These are phyloP conservation scores for Drosophila gaucha DNA, from an alignment of 2,888 invertebrate genomes.

Conservation along the genomic window DNA sequence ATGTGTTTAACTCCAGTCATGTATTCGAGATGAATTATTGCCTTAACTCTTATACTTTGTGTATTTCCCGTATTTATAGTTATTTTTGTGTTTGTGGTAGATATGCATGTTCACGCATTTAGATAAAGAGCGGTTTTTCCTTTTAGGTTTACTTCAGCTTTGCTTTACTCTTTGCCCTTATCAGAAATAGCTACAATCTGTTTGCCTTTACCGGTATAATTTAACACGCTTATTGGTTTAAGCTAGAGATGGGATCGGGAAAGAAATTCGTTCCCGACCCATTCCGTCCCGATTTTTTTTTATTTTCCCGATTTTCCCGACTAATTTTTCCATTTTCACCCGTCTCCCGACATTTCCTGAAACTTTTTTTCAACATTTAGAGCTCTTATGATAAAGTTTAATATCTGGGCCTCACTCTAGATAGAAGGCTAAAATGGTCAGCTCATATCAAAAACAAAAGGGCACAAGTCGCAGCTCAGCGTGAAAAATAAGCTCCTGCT, in stretches of 20 bases:
- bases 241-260: conserved; percentile 9
- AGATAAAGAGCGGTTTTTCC: conserved; percentile 37
- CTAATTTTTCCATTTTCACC: too few relatives aligned
- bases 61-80: conserved; percentile 5
- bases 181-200: conserved; percentile 22
- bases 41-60: conserved; percentile 9
- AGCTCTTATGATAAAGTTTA: too few relatives aligned
- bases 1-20: conserved; percentile 7
- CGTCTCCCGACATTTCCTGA: too few relatives aligned
- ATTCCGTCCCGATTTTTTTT: too few relatives aligned
- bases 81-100: conserved; percentile 27
- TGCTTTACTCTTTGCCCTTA: conserved; percentile 12
- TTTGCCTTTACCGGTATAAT: conserved; percentile 7
- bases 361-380: too few relatives aligned
- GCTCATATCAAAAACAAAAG: too few relatives aligned
- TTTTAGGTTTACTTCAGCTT: neutral
- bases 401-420: too few relatives aligned
- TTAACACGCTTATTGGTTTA: conserved; percentile 33
- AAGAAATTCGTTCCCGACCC: too few relatives aligned
- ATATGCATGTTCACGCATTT: conserved; percentile 52
- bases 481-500: too few relatives aligned
- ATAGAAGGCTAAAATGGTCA: too few relatives aligned
- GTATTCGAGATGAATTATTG: conserved; percentile 46
- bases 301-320: too few relatives aligned
- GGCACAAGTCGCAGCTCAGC: too few relatives aligned